Conservation (phyloP, 1,140 invertebrate genomes). For the Linepithema humile region DNA sequence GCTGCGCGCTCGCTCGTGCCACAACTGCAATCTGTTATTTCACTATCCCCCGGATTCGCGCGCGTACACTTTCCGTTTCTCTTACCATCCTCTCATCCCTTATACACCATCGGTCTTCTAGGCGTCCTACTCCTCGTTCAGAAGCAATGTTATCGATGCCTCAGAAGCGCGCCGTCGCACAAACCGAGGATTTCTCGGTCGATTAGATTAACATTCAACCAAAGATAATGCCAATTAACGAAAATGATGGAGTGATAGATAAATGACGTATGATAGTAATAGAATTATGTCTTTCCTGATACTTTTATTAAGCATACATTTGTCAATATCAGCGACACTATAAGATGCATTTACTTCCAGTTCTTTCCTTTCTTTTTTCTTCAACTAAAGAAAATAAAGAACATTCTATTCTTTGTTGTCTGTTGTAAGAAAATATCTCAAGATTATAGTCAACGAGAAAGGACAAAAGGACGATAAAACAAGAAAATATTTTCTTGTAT, state of each 20-base stretch:
- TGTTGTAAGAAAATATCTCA: not conserved
- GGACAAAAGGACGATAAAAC: too few species aligned
- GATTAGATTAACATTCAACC: slow-evolving; percentile 46
- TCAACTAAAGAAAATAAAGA: not conserved
- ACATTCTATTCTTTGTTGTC: not conserved
- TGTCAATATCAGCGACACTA: not conserved
- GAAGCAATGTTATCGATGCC: slow-evolving; percentile 59
- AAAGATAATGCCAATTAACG: slow-evolving; percentile 64
- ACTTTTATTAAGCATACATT: not conserved
- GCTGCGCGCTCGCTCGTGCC: slow-evolving; percentile 76
- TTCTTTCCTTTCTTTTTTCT: not conserved
- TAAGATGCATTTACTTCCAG: not conserved
- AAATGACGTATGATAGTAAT: too few species aligned
- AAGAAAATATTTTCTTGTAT: too few species aligned
- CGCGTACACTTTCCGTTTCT: slow-evolving; percentile 55
- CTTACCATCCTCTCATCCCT: slow-evolving; percentile 63
- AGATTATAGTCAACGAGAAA: not conserved
- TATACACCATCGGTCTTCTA: slow-evolving; percentile 21
- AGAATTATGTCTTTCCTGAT: not conserved
- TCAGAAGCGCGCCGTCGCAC: slow-evolving; percentile 55
- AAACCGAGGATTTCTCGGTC: slow-evolving; percentile 54
- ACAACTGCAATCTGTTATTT: slow-evolving; percentile 82
- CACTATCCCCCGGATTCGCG: slow-evolving; percentile 58
- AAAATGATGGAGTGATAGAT: too few species aligned
- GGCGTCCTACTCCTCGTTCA: not conserved